A percentile compares a stretch with the other conserved stretches of the same genome.
Conservation (phyloP, 1,140 invertebrate species). For the Ceratoteleas bidentatus region DNA sequence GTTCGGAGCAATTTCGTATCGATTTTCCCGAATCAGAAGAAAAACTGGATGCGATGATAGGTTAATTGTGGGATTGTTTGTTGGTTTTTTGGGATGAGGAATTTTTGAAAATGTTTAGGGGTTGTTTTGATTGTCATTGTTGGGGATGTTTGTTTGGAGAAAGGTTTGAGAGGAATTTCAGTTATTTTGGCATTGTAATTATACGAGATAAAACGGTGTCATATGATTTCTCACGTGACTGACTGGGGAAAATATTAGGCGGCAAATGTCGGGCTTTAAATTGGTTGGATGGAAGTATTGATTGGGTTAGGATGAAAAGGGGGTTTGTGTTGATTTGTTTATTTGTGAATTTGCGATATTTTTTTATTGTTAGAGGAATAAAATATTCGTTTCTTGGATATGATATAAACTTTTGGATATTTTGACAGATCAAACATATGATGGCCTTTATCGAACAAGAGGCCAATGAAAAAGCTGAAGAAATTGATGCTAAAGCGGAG, state of each 20-base stretch:
- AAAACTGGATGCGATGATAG: background rate
- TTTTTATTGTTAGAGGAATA: too few species aligned
- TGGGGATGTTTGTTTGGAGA: background rate
- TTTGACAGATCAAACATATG: constrained; percentile 98
- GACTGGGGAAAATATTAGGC: background rate
- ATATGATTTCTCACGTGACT: constrained; percentile 41
- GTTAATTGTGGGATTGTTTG: background rate
- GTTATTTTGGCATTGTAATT: background rate
- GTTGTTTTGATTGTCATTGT: background rate
- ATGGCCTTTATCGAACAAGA: constrained; percentile 99
- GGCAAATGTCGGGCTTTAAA: background rate
- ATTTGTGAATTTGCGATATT: background rate
- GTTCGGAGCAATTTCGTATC: background rate
- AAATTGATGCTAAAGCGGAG: too few species aligned
- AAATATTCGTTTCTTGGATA: too few species aligned
- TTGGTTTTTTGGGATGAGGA: too few species aligned
- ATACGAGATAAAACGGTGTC: constrained; percentile 1
- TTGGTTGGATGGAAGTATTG: background rate
- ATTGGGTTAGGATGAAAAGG: background rate
- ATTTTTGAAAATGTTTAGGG: too few species aligned
- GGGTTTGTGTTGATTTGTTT: background rate
- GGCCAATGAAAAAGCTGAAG: constrained; percentile 99
- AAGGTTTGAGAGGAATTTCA: background rate
- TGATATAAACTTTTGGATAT: background rate
- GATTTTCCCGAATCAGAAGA: background rate